Evolutionary conservation across 2,797 vertebrate genomes (phyloP).

Genomic region (Macroramphosus scolopax): DNA sequence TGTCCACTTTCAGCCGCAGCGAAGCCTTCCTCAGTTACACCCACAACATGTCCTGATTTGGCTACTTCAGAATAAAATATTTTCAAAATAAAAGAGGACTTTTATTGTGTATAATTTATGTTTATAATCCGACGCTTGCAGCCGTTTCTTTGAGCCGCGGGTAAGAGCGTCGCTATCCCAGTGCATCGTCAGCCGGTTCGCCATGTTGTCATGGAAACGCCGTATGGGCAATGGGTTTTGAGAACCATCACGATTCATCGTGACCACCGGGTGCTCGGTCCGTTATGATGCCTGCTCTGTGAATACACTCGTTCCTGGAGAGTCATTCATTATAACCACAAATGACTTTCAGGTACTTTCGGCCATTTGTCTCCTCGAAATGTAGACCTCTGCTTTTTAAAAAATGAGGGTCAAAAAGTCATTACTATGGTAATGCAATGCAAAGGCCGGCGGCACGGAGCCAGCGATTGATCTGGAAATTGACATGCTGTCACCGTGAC

Average conservation of each 20-base stretch:
- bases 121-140: no score
- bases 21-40: no score
- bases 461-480: conserved; percentile 81
- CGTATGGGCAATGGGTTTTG: no score
- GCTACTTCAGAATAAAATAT: no score
- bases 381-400: conserved; percentile 46
- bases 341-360: conserved; percentile 53
- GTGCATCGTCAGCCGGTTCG: no score
- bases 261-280: not conserved
- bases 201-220: no score
- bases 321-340: conserved; percentile 34
- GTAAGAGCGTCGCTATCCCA: no score
- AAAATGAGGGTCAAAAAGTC: conserved; percentile 68
- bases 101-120: no score
- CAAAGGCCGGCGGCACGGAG: conserved; percentile 72
- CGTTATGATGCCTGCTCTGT: conserved; percentile 20
- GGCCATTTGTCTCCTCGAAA: conserved; percentile 47
- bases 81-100: no score
- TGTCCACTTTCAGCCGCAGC: no score
- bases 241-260: not conserved
- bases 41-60: no score
- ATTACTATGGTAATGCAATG: conserved; percentile 82
- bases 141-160: no score
- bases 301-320: conserved; percentile 7
- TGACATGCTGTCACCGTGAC: conserved; percentile 78